A percentile compares a stretch with the other conserved stretches of the same genome.
phyloP scores from a whole-genome alignment of 2,888 invertebrate genomes.

The Chaetogeoica ovagalla region DNA sequence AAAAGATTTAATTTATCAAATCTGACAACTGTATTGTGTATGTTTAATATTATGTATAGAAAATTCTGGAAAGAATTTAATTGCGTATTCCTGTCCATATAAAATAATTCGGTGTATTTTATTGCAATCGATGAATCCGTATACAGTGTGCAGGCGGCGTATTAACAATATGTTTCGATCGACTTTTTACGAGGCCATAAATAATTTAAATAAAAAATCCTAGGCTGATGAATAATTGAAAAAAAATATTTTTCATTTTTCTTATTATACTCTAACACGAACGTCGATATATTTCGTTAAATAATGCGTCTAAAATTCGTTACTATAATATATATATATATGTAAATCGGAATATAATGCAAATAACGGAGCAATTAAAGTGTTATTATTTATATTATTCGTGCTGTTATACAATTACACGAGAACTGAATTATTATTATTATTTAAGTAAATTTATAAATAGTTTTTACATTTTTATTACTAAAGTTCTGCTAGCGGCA shows the following conservation, averaged over 20 bases:
- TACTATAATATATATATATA: not conserved
- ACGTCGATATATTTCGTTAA: not conserved
- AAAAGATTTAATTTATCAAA: not conserved
- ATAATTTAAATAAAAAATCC: not conserved
- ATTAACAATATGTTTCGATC: constrained; percentile 4
- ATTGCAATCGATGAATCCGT: not conserved
- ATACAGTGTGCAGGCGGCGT: too few species aligned
- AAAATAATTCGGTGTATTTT: too few species aligned
- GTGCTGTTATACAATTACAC: not conserved
- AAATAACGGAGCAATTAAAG: constrained; percentile 6
- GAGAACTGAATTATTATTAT: constrained; percentile 3
- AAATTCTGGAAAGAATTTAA: not conserved
- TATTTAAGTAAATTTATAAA: not conserved
- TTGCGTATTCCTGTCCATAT: not conserved
- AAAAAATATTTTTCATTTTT: constrained; percentile 20
- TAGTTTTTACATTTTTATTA: not conserved
- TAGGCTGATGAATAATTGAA: not conserved
- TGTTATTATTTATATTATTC: not conserved
- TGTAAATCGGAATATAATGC: constrained; percentile 6
- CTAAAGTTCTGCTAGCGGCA: not conserved
- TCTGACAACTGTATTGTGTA: too few species aligned
- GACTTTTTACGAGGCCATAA: not conserved
- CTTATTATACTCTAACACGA: constrained; percentile 17
- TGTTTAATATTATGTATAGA: too few species aligned
- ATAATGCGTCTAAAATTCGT: not conserved